Conservation (phyloP, 2,888 invertebrate genomes). For the Meiosimyza platycephala region DNA sequence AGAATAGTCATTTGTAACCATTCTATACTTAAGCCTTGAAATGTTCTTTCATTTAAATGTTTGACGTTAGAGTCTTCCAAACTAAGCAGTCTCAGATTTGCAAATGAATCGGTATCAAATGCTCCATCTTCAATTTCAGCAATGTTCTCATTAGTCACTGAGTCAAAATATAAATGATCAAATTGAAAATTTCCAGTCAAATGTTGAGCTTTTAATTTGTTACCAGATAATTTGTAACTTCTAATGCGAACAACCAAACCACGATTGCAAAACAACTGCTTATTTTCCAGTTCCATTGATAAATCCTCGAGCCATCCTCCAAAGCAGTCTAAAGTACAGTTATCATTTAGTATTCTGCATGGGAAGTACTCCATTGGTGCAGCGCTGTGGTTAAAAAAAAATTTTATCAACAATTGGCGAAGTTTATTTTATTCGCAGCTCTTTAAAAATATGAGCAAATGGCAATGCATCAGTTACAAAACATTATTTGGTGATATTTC, state of each 20-base stretch:
- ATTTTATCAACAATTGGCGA: too few relatives aligned
- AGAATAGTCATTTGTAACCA: conserved; percentile 48
- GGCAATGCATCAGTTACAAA: too few relatives aligned
- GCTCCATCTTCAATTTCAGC: conserved; percentile 42
- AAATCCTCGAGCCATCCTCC: conserved; percentile 33
- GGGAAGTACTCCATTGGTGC: too few relatives aligned
- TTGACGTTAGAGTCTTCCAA: conserved; percentile 41
- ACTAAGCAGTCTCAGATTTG: conserved; percentile 41
- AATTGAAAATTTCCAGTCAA: conserved; percentile 43
- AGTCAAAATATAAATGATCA: conserved; percentile 41
- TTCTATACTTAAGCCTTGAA: conserved; percentile 48
- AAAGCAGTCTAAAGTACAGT: conserved; percentile 32
- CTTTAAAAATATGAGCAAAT: too few relatives aligned
- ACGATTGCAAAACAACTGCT: conserved; percentile 26
- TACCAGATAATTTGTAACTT: conserved; percentile 43
- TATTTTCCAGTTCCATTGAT: conserved; percentile 24
- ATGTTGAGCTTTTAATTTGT: conserved; percentile 34
- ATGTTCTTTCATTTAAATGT: conserved; percentile 39
- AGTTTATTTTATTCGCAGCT: too few relatives aligned
- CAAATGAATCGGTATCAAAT: conserved; percentile 44
- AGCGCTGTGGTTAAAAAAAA: too few relatives aligned
- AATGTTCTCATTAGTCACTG: conserved; percentile 40
- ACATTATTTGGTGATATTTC: too few relatives aligned
- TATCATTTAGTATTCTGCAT: background rate
- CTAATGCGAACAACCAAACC: conserved; percentile 38